Conservation (phyloP, 2,113 vertebrate genomes). For the Periophthalmodon schlosseri region DNA sequence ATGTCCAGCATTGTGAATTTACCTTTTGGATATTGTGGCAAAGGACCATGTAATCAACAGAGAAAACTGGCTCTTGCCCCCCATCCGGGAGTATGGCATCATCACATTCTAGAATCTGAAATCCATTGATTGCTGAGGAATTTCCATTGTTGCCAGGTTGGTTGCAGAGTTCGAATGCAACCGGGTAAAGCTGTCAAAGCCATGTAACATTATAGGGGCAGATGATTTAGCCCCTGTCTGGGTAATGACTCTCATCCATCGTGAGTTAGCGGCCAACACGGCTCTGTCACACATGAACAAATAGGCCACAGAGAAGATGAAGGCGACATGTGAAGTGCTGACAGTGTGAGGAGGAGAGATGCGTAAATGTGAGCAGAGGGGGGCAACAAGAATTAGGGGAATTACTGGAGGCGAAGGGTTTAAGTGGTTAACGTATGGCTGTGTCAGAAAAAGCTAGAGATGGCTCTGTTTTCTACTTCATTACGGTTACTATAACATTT, state of each 20-base stretch:
- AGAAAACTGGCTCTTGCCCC: too few relatives aligned
- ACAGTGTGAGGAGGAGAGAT: slow-evolving; percentile 8
- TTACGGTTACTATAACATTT: neutral
- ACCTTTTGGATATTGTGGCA: too few relatives aligned
- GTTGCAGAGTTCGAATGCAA: slow-evolving; percentile 50
- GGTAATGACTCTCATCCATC: slow-evolving; percentile 46
- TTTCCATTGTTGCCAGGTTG: slow-evolving; percentile 48
- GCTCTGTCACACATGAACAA: slow-evolving; percentile 32
- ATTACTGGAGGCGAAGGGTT: neutral
- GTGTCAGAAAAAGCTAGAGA: neutral
- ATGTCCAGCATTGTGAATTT: too few relatives aligned
- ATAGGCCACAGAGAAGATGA: slow-evolving; percentile 16
- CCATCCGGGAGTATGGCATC: too few relatives aligned
- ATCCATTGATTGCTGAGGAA: slow-evolving; percentile 29
- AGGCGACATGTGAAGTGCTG: slow-evolving; percentile 18
- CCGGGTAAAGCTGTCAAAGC: slow-evolving; percentile 27
- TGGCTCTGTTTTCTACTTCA: neutral
- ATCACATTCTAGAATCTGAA: too few relatives aligned
- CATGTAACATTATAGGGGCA: slow-evolving; percentile 18
- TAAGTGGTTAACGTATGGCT: neutral
- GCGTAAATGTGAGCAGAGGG: neutral
- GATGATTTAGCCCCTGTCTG: slow-evolving; percentile 41
- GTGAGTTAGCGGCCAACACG: slow-evolving; percentile 32
- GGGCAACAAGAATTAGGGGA: neutral
- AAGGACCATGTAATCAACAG: too few relatives aligned